Base-by-base conservation (phyloP, 2,113 vertebrate genomes). In the Protomyctophum bolini region DNA sequence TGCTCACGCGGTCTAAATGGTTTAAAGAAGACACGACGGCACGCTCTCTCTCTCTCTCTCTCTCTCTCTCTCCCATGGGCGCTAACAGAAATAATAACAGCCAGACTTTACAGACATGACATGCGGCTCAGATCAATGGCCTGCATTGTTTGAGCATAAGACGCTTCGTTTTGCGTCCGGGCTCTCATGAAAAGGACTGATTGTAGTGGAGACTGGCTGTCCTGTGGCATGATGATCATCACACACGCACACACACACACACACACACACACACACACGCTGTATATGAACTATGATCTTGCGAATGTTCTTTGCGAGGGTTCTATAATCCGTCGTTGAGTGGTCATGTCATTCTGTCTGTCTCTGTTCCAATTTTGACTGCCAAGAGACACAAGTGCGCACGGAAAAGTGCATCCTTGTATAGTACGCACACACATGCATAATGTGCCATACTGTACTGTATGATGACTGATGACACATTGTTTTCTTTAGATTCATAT, bases 121-220 rank as follows among this genome's bases (percentile, higher is more conserved):
- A 75, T 75, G 21, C 21, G 65, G 75, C 80, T 72, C 66, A 60
- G 83, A 88, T 89, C 85, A 86, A 89, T 84, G 77, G 80, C 29
- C 63, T 56, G 70, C 75, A 72, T 83, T 89, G 86, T 88, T 75
- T 83, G 49, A 41, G 68, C 45, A 76, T 66, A 67, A 84, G 83
- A 66, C 1, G 81, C 77, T 66, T 84, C 69, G 80, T 77, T 89
- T 78, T 72, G 56, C 68, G 7, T 41, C 3, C 9, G 66, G 69
- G 65, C 55, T 70, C 46, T 11, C 58, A 72, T 79, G 86, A 84
- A 87, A 85, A 75, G 70, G 57, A 46, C 66, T 72, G 76, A 81
- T 85, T 87, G 76, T 82, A 48, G 73, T 41, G 0, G 3, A 48
- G 76, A 83, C 78, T 66, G 52, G 73, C 66, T 73, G 66, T 70